These are phyloP conservation scores for Phortica magna DNA, from an alignment of 2,888 invertebrate genomes.

Conservation along the genomic window DNA sequence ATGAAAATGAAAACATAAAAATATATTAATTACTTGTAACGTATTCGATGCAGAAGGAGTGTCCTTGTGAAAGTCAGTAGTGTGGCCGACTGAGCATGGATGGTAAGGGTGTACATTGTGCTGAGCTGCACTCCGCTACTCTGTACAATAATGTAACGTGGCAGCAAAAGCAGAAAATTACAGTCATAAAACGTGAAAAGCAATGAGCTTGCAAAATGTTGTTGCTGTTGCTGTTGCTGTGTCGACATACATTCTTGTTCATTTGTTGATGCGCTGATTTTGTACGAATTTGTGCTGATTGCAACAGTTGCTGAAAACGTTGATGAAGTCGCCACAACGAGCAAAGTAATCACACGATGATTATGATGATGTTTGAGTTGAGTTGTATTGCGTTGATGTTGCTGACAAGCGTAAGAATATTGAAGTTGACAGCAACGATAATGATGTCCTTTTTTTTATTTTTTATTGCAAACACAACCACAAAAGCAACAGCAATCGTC, in stretches of 20 bases:
- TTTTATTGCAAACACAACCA: constrained; percentile 10
- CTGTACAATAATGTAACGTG: not conserved
- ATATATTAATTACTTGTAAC: not conserved
- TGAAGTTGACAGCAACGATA: constrained; percentile 20
- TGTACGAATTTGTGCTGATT: not conserved
- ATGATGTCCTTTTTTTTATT: constrained; percentile 20
- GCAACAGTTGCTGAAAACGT: not conserved
- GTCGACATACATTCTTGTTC: not conserved
- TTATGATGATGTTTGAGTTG: constrained; percentile 14
- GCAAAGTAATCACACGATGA: not conserved
- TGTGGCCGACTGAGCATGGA: too few relatives aligned
- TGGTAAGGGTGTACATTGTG: too few relatives aligned
- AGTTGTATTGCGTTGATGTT: not conserved
- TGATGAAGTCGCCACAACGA: not conserved
- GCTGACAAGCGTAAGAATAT: constrained; percentile 1
- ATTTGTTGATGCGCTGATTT: not conserved
- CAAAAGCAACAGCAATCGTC: not conserved
- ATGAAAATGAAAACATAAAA: not conserved
- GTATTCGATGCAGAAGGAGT: not conserved
- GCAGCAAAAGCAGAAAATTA: not conserved
- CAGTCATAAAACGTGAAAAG: not conserved
- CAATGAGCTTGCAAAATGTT: not conserved
- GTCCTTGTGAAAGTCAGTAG: not conserved
- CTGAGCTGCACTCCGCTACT: too few relatives aligned
- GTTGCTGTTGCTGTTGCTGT: not conserved